These are phyloP conservation scores for Pterocles orientalis DNA, from an alignment of 2,113 vertebrate species.

Conservation along the genomic window DNA sequence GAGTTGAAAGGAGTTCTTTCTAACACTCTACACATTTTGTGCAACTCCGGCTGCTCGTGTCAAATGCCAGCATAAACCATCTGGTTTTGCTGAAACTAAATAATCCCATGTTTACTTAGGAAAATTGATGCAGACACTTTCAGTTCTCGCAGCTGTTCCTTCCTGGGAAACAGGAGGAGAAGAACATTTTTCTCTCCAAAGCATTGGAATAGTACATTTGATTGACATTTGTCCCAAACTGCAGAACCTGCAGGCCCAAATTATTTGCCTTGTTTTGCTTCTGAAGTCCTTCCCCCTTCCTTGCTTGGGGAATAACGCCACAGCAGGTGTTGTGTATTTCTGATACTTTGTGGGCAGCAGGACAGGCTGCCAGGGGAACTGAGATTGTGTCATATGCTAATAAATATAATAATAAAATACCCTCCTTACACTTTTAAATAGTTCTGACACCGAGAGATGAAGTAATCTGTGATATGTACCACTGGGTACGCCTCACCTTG, in stretches of 20 bases:
- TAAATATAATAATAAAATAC: background rate
- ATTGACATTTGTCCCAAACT: background rate
- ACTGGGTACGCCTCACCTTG: background rate
- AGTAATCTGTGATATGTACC: background rate
- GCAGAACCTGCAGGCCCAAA: slow-evolving; percentile 22
- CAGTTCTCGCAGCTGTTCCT: slow-evolving; percentile 40
- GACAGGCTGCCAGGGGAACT: background rate
- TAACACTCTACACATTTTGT: background rate
- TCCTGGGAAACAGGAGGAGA: background rate
- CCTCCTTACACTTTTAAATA: background rate
- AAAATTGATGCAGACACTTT: slow-evolving; percentile 48
- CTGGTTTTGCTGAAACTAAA: slow-evolving; percentile 53
- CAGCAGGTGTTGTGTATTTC: background rate
- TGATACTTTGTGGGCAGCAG: background rate
- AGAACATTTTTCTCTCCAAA: slow-evolving; percentile 6
- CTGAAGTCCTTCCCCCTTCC: background rate
- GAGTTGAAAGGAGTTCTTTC: slow-evolving; percentile 8
- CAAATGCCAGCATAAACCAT: slow-evolving; percentile 45
- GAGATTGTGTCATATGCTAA: slow-evolving; percentile 14
- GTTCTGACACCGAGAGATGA: background rate
- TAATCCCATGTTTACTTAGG: slow-evolving; percentile 30
- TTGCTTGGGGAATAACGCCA: background rate
- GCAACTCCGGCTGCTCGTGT: slow-evolving; percentile 29
- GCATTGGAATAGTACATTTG: slow-evolving; percentile 17
- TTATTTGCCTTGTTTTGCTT: slow-evolving; percentile 23